A percentile compares a stretch with the other conserved stretches of the same genome.
Evolutionary conservation across 2,888 invertebrate species (phyloP).

Genomic region (Caenorhabditis japonica): DNA sequence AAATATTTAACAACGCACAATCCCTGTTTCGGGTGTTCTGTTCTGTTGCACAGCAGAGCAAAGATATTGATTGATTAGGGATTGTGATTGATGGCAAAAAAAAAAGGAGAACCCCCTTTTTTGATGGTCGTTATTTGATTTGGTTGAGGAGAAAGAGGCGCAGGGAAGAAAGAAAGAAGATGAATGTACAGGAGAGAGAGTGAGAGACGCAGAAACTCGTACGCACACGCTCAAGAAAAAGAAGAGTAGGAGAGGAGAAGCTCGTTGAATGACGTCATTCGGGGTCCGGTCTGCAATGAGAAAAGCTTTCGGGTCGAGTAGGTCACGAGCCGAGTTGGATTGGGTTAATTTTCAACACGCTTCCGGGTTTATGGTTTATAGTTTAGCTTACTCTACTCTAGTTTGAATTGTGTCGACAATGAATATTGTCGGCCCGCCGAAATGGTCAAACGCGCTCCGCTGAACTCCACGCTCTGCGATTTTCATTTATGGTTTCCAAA

Average conservation of each 20-base stretch:
- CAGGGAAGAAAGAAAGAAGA: slow-evolving; percentile 3
- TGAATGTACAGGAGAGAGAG: slow-evolving; percentile 45
- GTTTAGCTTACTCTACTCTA: no score
- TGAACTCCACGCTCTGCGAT: no score
- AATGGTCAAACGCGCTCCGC: no score
- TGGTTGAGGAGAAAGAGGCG: slow-evolving; percentile 32
- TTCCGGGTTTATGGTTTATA: not conserved
- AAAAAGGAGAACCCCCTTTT: not conserved
- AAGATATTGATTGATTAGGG: no score
- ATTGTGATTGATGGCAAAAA: slow-evolving; percentile 8
- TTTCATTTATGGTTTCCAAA: no score
- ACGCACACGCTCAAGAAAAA: slow-evolving; percentile 16
- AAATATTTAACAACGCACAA: no score
- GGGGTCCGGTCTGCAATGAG: slow-evolving; percentile 43
- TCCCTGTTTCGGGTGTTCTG: no score
- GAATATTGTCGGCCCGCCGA: no score
- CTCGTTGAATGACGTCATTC: slow-evolving; percentile 43
- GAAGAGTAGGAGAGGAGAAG: slow-evolving; percentile 3
- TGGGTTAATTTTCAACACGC: not conserved
- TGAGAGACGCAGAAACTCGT: slow-evolving; percentile 46
- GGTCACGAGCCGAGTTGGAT: slow-evolving; percentile 7
- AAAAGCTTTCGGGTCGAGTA: slow-evolving; percentile 8
- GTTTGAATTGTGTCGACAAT: no score
- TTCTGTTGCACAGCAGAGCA: no score
- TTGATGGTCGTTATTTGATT: slow-evolving; percentile 46